Evolutionary conservation across 2,797 vertebrate species (phyloP).

Genomic region (Onychomys torridus): DNA sequence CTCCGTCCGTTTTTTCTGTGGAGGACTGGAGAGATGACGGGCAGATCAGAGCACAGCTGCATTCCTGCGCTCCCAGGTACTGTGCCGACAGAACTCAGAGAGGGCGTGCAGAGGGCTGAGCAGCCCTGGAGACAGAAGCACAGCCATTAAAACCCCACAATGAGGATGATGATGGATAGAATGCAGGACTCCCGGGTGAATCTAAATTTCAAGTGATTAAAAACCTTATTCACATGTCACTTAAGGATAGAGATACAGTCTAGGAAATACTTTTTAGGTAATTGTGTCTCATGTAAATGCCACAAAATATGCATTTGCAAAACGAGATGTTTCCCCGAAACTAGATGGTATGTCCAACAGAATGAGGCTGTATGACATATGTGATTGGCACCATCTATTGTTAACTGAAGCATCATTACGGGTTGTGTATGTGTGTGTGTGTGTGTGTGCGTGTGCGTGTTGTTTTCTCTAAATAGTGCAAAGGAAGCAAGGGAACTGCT

Average conservation of each 20-base stretch:
- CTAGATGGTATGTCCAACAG: neutral
- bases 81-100: neutral
- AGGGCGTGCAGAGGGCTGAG: neutral
- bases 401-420: neutral
- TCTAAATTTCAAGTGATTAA: slow-evolving; percentile 60
- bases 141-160: neutral
- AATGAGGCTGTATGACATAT: neutral
- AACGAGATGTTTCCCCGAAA: neutral
- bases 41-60: slow-evolving; percentile 5
- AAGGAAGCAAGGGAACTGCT: neutral
- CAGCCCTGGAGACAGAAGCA: neutral
- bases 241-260: neutral
- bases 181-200: neutral
- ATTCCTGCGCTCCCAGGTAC: neutral
- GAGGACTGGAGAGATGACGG: neutral
- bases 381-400: neutral
- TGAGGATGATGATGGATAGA: slow-evolving; percentile 8
- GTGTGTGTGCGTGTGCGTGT: neutral
- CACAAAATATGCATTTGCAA: neutral
- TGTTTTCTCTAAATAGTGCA: slow-evolving; percentile 30
- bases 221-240: neutral
- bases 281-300: neutral
- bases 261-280: neutral
- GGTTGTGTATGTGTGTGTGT: neutral
- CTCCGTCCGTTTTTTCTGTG: slow-evolving; percentile 33